phyloP scores from a whole-genome alignment of 2,888 invertebrate genomes.

The Euplagia quadripunctaria region DNA sequence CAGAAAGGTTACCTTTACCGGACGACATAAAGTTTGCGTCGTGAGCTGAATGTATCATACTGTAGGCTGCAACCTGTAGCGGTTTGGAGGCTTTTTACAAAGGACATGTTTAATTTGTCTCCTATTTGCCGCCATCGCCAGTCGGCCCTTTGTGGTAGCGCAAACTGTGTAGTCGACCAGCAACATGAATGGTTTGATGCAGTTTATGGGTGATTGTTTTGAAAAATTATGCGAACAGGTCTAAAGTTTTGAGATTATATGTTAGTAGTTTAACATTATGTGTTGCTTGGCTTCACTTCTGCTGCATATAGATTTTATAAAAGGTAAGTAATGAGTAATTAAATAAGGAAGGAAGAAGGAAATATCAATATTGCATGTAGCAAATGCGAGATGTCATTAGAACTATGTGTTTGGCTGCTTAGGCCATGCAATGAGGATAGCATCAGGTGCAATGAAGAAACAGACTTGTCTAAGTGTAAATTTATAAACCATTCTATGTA shows the following conservation, averaged over 20 bases:
- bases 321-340: too few species aligned
- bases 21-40: conserved; percentile 61
- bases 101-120: conserved; percentile 76
- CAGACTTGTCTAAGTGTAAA: too few species aligned
- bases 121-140: conserved; percentile 66
- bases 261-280: neutral
- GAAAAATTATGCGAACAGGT: neutral
- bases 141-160: conserved; percentile 53
- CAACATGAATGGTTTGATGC: conserved; percentile 19
- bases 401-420: too few species aligned
- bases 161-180: conserved; percentile 36
- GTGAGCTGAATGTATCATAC: conserved; percentile 69
- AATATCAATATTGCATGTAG: too few species aligned
- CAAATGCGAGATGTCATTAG: too few species aligned
- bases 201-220: conserved; percentile 4
- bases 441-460: too few species aligned
- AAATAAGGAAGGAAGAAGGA: too few species aligned
- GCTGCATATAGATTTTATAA: too few species aligned
- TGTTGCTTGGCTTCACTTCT: neutral
- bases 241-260: neutral
- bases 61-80: conserved; percentile 23
- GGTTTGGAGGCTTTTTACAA: conserved; percentile 47
- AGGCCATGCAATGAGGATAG: too few species aligned
- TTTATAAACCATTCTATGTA: too few species aligned
- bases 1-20: conserved; percentile 29